These are phyloP conservation scores for Bergia sp. DNA, from an alignment of 92 coral and sea anemone genomes.

Conservation along the genomic window DNA sequence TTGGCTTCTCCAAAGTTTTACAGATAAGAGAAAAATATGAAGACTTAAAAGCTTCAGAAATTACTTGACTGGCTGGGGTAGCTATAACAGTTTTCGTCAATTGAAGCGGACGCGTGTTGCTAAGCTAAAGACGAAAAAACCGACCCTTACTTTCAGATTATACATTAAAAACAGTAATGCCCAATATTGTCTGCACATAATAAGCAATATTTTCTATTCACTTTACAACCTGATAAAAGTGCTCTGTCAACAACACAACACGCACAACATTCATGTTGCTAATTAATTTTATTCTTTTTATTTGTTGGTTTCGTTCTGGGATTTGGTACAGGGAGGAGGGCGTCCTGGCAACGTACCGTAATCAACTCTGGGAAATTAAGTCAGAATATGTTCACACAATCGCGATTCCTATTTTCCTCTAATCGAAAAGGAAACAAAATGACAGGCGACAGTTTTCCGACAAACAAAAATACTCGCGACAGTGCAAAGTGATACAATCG, in stretches of 20 bases:
- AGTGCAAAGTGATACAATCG: too few species aligned
- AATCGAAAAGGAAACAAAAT: not conserved
- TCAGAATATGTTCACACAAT: not conserved
- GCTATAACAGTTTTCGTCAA: not conserved
- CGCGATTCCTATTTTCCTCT: not conserved
- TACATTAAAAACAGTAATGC: not conserved
- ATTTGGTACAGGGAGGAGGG: not conserved
- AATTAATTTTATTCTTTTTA: conserved; percentile 14
- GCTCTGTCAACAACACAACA: conserved; percentile 23
- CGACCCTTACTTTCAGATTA: not conserved
- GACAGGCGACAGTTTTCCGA: not conserved
- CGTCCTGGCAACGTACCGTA: not conserved
- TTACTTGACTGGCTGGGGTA: not conserved
- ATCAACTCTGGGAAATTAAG: not conserved
- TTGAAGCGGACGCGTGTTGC: not conserved
- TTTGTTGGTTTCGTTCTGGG: conserved; percentile 23
- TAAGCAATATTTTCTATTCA: too few species aligned
- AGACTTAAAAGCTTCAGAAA: not conserved
- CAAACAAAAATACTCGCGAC: not conserved
- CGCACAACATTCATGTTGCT: conserved; percentile 11
- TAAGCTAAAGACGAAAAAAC: not conserved
- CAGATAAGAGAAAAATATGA: not conserved
- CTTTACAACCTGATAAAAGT: not conserved
- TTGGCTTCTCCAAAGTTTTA: not conserved
- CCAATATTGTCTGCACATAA: not conserved